Evolutionary conservation across 2,113 vertebrate genomes (phyloP).

Genomic region (Octodon degus): DNA sequence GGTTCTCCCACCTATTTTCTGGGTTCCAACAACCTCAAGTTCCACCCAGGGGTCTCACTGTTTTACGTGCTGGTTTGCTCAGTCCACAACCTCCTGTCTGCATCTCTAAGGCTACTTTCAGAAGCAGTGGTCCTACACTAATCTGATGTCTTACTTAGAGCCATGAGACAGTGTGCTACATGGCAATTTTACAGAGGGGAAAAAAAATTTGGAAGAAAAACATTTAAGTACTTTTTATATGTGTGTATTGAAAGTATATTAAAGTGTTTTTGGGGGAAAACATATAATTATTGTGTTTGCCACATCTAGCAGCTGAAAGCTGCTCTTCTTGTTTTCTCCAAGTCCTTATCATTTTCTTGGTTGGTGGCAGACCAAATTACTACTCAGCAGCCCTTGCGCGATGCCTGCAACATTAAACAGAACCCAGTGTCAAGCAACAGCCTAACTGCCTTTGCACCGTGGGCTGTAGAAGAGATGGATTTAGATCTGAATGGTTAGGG

Average conservation of each 20-base stretch:
- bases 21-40: neutral
- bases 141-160: conserved; percentile 22
- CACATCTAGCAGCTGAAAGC: conserved; percentile 70
- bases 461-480: neutral
- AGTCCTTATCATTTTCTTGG: conserved; percentile 76
- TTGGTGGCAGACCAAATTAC: conserved; percentile 74
- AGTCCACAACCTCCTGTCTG: neutral
- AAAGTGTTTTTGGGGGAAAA: conserved; percentile 69
- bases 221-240: conserved; percentile 47
- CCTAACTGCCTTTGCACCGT: neutral
- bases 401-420: conserved; percentile 55
- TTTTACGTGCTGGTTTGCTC: neutral
- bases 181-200: conserved; percentile 51
- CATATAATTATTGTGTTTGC: conserved; percentile 77
- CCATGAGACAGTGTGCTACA: neutral
- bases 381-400: conserved; percentile 35
- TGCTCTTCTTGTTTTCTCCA: conserved; percentile 68
- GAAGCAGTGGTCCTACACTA: neutral
- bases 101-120: neutral
- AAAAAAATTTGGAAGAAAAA: conserved; percentile 42
- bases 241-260: conserved; percentile 58
- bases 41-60: neutral
- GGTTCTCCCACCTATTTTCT: neutral
- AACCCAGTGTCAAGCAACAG: neutral
- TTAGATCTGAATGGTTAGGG: neutral